Evolutionary conservation across 2,888 invertebrate genomes (phyloP), one percentile per base, ranked within the genome.

Genomic region (Agelastica alni): DNA sequence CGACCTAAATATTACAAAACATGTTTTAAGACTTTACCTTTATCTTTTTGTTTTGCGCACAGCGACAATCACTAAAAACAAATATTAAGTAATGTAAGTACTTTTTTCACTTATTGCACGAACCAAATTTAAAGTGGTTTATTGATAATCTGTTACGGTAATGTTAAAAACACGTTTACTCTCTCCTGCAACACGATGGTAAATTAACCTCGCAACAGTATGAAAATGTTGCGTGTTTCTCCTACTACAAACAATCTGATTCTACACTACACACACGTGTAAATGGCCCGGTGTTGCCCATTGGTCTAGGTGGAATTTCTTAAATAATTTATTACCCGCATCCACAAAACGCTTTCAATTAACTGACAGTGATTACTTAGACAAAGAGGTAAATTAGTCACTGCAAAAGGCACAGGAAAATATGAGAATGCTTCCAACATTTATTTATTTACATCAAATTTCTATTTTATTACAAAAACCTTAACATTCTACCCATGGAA

Each of bases 141-240:
- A 1, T 14, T n/a, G n/a, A 14, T 13, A 14, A 16, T 4, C 2
- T 17, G n/a, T 4, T 37, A 18, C 1, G n/a, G 5, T n/a, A 36
- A 39, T 22, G 18, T 10, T 12, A 17, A 13, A 22, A 34, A 10
- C 34, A 34, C 12, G 18, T 20, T 37, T 18, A 22, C 45, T 22
- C 44, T 44, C 10, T 43, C 20, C 32, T 17, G 20, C 9, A 45
- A 20, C 9, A 39, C 12, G 12, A n/a, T 45, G 41, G 9, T 26
- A 13, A 10, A 45, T 9, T 14, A 13, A 32, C 12, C 20, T 45
- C 34, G n/a, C 10, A 20, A 18, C 34, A 3, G 12, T 45, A 45
- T 45, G 45, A 16, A 45, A 45, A 31, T 45, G 14, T 34, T 32
- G 45, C 34, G 45, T 34, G 32, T n/a, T 22, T 45, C 18, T 22